Percentiles rank a stretch among this genome's conserved stretches.
phyloP scores from a whole-genome alignment of 2,797 vertebrate genomes.

The Morelia viridis region DNA sequence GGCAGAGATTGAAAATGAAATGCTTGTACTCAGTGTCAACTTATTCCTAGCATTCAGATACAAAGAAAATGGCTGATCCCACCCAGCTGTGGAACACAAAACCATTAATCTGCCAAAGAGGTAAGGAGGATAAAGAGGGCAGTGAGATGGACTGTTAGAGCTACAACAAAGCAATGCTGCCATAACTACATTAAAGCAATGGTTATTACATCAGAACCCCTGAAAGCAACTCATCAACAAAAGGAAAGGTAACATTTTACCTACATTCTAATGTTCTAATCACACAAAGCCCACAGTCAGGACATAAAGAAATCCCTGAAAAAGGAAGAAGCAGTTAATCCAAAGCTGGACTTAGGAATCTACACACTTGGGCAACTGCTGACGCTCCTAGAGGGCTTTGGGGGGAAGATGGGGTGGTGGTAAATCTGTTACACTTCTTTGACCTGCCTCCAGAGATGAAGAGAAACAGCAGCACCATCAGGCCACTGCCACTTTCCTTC shows the following conservation, averaged over 20 bases:
- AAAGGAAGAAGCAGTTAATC: background rate
- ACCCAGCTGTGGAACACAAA: too few species aligned
- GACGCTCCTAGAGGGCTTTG: too few species aligned
- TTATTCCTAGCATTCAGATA: background rate
- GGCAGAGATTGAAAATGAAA: background rate
- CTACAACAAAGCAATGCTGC: background rate
- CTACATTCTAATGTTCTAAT: background rate
- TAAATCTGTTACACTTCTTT: too few species aligned
- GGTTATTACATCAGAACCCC: background rate
- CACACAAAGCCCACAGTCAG: background rate
- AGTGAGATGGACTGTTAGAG: too few species aligned
- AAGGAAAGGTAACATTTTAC: too few species aligned
- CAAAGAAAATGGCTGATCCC: too few species aligned
- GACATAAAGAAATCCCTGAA: background rate
- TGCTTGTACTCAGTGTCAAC: background rate
- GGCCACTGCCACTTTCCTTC: background rate
- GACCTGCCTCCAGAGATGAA: too few species aligned
- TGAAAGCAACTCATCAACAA: background rate
- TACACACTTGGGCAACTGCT: too few species aligned
- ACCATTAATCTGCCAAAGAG: background rate
- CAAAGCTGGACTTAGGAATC: background rate
- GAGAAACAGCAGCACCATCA: background rate
- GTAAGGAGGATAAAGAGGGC: too few species aligned
- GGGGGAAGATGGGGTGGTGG: too few species aligned
- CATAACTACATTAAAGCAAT: background rate